Conservation (phyloP, 2,113 vertebrate genomes). For the Anarrhichthys ocellatus region DNA sequence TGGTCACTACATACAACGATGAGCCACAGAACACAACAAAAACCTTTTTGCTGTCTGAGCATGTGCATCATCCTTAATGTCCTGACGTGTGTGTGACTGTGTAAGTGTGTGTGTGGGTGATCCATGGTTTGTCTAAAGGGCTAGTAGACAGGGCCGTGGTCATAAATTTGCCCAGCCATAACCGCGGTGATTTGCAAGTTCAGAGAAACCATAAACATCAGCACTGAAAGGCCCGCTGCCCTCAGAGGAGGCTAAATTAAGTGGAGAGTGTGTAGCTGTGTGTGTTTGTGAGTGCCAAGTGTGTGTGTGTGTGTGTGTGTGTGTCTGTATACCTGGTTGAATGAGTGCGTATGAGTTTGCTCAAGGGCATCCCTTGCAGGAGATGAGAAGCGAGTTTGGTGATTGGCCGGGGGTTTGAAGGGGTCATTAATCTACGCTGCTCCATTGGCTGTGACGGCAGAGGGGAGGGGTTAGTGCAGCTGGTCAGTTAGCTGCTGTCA, state of each 20-base stretch:
- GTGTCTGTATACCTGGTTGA: conserved; percentile 19
- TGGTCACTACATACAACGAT: conserved; percentile 7
- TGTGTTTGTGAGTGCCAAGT: conserved; percentile 7
- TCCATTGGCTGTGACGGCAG: conserved; percentile 75
- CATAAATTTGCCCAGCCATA: conserved; percentile 76
- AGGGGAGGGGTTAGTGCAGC: conserved; percentile 74
- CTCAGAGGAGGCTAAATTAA: conserved; percentile 72
- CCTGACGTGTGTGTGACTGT: neutral
- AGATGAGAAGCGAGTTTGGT: conserved; percentile 48
- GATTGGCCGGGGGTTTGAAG: conserved; percentile 66
- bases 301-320: conserved; percentile 20
- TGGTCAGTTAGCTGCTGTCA: conserved; percentile 79
- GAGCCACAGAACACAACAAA: conserved; percentile 23
- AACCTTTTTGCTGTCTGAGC: conserved; percentile 28
- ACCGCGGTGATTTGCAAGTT: conserved; percentile 81
- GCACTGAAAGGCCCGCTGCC: conserved; percentile 62
- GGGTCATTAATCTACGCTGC: conserved; percentile 72
- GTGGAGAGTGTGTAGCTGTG: conserved; percentile 63
- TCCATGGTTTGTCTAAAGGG: conserved; percentile 70
- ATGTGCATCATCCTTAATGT: conserved; percentile 26
- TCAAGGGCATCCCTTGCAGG: conserved; percentile 72
- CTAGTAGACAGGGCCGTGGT: conserved; percentile 51
- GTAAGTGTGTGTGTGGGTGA: conserved; percentile 49
- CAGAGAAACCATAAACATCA: conserved; percentile 81
- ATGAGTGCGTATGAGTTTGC: conserved; percentile 53